A percentile compares a stretch with the other conserved stretches of the same genome.
Evolutionary conservation across 2,888 invertebrate genomes (phyloP).

Genomic region (Pseudococcus viburni): DNA sequence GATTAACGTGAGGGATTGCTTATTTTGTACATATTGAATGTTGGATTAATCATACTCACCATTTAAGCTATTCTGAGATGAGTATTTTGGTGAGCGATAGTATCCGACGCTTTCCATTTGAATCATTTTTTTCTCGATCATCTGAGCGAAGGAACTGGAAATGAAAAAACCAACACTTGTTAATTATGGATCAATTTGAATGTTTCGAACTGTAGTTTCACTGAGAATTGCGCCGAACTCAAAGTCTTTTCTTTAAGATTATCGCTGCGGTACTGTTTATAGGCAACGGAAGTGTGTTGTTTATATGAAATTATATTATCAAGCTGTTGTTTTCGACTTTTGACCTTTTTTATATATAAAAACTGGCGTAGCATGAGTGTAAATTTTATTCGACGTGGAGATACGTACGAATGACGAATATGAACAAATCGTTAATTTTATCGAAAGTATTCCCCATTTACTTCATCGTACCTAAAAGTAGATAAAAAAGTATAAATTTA

Average conservation of each 20-base stretch:
- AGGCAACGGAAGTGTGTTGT: background rate
- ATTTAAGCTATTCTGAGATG: conserved; percentile 17
- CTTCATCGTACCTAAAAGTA: background rate
- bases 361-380: background rate
- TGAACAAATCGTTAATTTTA: background rate
- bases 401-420: background rate
- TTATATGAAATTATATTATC: background rate
- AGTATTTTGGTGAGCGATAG: conserved; percentile 43
- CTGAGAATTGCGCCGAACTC: background rate
- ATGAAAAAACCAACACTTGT: background rate
- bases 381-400: background rate
- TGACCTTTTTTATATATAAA: conserved; percentile 33
- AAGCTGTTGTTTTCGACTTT: conserved; percentile 24
- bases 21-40: no score
- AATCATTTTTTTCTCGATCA: conserved; percentile 50
- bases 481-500: background rate
- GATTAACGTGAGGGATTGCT: no score
- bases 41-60: conserved; percentile 4
- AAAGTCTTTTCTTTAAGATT: background rate
- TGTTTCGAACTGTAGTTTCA: background rate
- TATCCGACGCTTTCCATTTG: conserved; percentile 35
- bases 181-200: background rate
- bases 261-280: background rate
- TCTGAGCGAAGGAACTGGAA: conserved; percentile 40
- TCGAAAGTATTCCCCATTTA: background rate